phyloP scores from a whole-genome alignment of 1,140 invertebrate species.

The Eurytemora carolleeae region DNA sequence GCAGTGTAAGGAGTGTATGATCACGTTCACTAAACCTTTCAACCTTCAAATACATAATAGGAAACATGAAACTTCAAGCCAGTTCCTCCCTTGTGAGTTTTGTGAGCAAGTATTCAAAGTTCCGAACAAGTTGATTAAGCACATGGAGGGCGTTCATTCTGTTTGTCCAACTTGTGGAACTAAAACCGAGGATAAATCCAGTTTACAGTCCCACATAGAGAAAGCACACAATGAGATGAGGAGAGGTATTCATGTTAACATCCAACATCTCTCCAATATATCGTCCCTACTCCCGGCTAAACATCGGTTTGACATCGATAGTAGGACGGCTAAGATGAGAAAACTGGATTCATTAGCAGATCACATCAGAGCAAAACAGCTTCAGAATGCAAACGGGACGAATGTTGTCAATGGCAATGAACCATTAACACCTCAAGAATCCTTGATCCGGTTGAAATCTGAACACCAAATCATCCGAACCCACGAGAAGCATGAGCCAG shows the following conservation, averaged over 20 bases:
- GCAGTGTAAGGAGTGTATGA: slow-evolving; percentile 6
- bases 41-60: slow-evolving; percentile 12
- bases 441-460: background rate
- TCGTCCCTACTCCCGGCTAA: background rate
- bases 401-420: slow-evolving; percentile 4
- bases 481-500: too few species aligned
- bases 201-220: background rate
- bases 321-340: slow-evolving; percentile 6
- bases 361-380: slow-evolving; percentile 9
- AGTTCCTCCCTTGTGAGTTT: slow-evolving; percentile 5
- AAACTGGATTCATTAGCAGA: slow-evolving; percentile 13
- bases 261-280: slow-evolving; percentile 2
- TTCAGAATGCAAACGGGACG: slow-evolving; percentile 1
- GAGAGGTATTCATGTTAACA: slow-evolving; percentile 3
- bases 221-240: slow-evolving; percentile 1
- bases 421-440: background rate
- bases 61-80: slow-evolving; percentile 4
- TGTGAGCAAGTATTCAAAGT: slow-evolving; percentile 9
- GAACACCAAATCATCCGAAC: background rate
- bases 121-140: slow-evolving; percentile 7
- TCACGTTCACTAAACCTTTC: slow-evolving; percentile 11
- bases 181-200: slow-evolving; percentile 2
- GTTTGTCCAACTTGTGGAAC: slow-evolving; percentile 6
- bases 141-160: slow-evolving; percentile 9
- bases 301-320: background rate